A percentile compares a stretch with the other conserved stretches of the same genome.
These are phyloP conservation scores for Ptychochromis oligacanthus DNA, from an alignment of 2,113 vertebrate genomes.

Conservation along the genomic window DNA sequence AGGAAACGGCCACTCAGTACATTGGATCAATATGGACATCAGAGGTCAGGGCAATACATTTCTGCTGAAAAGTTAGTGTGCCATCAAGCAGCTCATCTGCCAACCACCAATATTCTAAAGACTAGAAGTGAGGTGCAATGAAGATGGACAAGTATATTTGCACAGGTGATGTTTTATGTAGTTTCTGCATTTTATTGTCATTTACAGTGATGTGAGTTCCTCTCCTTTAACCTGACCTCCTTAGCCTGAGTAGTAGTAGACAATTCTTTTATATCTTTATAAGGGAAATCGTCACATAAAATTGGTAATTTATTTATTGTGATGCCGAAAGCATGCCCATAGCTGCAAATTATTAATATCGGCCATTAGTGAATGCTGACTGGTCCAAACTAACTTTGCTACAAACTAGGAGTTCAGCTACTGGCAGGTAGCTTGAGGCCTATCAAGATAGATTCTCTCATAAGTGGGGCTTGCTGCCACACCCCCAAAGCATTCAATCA, in stretches of 20 bases:
- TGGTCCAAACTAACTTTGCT: not conserved
- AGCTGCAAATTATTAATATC: not conserved
- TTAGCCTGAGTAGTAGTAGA: no score
- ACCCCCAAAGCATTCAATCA: not conserved
- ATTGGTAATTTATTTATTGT: not conserved
- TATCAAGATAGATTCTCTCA: not conserved
- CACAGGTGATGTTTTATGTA: not conserved
- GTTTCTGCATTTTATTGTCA: not conserved
- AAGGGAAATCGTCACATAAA: not conserved
- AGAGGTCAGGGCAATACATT: conserved; percentile 82
- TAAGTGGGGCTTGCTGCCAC: not conserved
- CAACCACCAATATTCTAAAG: not conserved
- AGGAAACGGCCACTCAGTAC: conserved; percentile 80
- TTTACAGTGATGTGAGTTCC: not conserved
- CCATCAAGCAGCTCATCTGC: conserved; percentile 57
- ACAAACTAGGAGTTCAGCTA: not conserved
- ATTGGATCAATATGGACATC: conserved; percentile 80
- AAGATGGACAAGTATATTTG: conserved; percentile 12
- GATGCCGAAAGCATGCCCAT: not conserved
- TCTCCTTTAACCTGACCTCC: not conserved
- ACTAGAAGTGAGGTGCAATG: conserved; percentile 12
- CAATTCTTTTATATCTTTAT: not conserved
- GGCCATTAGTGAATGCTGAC: not conserved
- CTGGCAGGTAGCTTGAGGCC: not conserved
- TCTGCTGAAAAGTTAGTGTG: conserved; percentile 71